These are phyloP conservation scores for Coluber constrictor DNA, from an alignment of 2,797 vertebrate species.

Conservation along the genomic window DNA sequence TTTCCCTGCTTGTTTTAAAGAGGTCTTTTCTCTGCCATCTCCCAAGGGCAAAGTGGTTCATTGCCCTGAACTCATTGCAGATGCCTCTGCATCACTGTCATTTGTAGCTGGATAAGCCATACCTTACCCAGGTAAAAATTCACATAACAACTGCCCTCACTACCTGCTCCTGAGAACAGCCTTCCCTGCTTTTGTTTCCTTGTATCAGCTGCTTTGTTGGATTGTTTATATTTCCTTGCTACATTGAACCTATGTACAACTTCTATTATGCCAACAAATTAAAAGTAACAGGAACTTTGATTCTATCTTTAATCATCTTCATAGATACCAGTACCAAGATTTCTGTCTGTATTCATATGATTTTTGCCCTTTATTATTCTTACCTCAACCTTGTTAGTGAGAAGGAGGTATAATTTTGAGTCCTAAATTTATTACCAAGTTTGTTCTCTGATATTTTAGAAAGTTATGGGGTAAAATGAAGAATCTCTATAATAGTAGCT, in stretches of 20 bases:
- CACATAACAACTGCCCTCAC: constrained; percentile 68
- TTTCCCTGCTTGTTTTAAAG: constrained; percentile 25
- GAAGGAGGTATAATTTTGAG: background rate
- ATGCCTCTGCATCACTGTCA: constrained; percentile 46
- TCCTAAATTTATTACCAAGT: background rate
- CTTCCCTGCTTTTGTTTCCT: constrained; percentile 58
- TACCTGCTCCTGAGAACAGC: constrained; percentile 62
- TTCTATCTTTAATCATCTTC: constrained; percentile 67
- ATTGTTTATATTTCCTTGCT: constrained; percentile 60
- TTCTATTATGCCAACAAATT: constrained; percentile 77
- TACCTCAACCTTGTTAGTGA: background rate
- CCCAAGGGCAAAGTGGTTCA: constrained; percentile 38
- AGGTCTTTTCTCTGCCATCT: constrained; percentile 62
- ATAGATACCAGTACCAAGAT: constrained; percentile 44
- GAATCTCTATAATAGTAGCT: background rate
- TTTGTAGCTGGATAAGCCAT: constrained; percentile 67
- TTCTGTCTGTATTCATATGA: background rate
- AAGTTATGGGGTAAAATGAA: background rate
- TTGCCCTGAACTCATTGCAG: constrained; percentile 22
- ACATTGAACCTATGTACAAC: constrained; percentile 70
- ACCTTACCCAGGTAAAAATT: constrained; percentile 67
- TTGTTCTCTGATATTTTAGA: background rate
- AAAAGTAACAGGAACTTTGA: constrained; percentile 75
- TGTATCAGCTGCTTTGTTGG: constrained; percentile 64
- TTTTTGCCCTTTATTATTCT: background rate